Conservation (phyloP, 2,888 invertebrate species). For the Lamellibrachia columna region DNA sequence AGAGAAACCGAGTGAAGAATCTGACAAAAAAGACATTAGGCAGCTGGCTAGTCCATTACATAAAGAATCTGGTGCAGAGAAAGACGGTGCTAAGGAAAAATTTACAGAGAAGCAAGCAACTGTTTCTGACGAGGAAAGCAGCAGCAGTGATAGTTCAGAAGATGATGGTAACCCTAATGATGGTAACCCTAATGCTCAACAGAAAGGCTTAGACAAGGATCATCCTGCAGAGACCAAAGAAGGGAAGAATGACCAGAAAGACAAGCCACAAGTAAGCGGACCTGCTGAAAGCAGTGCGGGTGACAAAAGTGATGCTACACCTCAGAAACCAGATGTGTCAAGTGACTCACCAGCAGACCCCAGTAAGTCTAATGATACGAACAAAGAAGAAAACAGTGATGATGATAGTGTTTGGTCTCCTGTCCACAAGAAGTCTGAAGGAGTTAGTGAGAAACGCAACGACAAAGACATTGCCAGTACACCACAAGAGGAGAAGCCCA, state of each 20-base stretch:
- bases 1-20: not conserved
- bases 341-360: not conserved
- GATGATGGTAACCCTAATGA: not conserved
- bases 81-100: not conserved
- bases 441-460: not conserved
- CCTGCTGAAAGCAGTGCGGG: not conserved
- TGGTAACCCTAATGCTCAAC: not conserved
- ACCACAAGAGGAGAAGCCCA: not conserved
- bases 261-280: not conserved
- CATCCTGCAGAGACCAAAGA: not conserved
- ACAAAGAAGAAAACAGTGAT: not conserved
- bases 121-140: not conserved
- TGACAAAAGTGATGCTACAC: not conserved
- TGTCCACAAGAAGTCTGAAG: slow-evolving; percentile 3
- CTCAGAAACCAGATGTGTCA: not conserved
- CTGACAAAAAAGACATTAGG: not conserved
- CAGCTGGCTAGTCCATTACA: not conserved
- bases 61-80: not conserved
- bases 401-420: not conserved
- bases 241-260: not conserved
- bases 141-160: not conserved
- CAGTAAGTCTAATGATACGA: not conserved
- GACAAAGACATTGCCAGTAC: not conserved
- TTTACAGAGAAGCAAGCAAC: not conserved
- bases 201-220: not conserved